A percentile compares a stretch with the other conserved stretches of the same genome.
Evolutionary conservation across 1,140 invertebrate species (phyloP).

Genomic region (Centruroides sculpturatus): DNA sequence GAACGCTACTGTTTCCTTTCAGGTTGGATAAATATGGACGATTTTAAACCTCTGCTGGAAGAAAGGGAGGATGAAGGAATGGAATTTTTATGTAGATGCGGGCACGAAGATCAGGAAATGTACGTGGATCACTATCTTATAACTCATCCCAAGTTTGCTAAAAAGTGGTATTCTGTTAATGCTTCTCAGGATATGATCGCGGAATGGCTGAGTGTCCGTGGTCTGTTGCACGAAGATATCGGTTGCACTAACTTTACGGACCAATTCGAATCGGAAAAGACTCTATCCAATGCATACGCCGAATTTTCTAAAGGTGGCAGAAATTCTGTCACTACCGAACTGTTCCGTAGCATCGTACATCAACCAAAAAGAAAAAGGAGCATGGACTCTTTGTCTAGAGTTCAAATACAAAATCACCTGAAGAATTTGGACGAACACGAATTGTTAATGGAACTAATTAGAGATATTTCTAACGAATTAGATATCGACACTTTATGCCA

Average conservation of each 20-base stretch:
- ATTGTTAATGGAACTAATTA: constrained; percentile 81
- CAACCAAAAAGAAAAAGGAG: constrained; percentile 26
- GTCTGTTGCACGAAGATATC: not conserved
- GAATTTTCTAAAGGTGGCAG: constrained; percentile 25
- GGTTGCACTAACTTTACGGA: not conserved
- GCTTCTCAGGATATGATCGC: constrained; percentile 44
- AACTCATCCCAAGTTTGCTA: constrained; percentile 41
- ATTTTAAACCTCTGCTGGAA: too few relatives aligned
- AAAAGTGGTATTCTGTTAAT: constrained; percentile 54
- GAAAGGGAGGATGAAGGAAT: too few relatives aligned
- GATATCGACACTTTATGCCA: constrained; percentile 85
- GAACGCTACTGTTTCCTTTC: too few relatives aligned
- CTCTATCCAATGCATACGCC: constrained; percentile 9
- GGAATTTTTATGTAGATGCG: too few relatives aligned
- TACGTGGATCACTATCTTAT: constrained; percentile 30
- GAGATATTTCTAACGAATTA: constrained; percentile 81
- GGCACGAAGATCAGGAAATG: not conserved
- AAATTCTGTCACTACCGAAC: constrained; percentile 65
- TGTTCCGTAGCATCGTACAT: constrained; percentile 59
- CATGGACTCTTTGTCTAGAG: not conserved
- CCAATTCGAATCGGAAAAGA: not conserved
- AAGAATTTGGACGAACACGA: constrained; percentile 20
- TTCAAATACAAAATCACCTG: constrained; percentile 10
- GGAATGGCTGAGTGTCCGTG: constrained; percentile 14
- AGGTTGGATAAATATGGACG: too few relatives aligned